A percentile compares a stretch with the other conserved stretches of the same genome.
Evolutionary conservation across 2,797 vertebrate genomes (phyloP).

Genomic region (Hybognathus amarus): DNA sequence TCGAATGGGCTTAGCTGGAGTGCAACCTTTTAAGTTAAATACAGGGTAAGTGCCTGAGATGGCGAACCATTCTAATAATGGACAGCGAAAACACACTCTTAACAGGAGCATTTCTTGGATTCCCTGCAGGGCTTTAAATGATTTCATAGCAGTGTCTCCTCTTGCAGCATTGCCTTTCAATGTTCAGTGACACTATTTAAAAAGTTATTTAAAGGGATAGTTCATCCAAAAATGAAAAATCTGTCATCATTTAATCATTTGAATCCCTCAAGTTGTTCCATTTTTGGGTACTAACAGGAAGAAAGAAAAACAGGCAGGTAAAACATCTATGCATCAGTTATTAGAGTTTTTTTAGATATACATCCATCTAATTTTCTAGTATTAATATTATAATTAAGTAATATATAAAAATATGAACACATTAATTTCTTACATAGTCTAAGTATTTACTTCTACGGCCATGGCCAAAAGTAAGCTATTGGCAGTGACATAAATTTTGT

Average conservation of each 20-base stretch:
- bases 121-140: slow-evolving; percentile 36
- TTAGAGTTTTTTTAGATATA: not conserved
- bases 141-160: slow-evolving; percentile 34
- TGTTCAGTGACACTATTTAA: slow-evolving; percentile 33
- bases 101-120: slow-evolving; percentile 63
- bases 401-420: not conserved
- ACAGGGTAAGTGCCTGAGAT: slow-evolving; percentile 63
- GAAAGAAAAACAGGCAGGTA: not conserved
- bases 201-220: not conserved
- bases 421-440: not conserved
- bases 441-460: not conserved
- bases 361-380: not conserved
- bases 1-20: slow-evolving; percentile 73
- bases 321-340: no score
- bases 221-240: not conserved
- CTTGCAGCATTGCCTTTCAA: slow-evolving; percentile 57
- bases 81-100: slow-evolving; percentile 68
- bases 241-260: not conserved
- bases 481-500: not conserved
- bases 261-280: not conserved
- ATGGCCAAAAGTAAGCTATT: not conserved
- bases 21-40: slow-evolving; percentile 75
- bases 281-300: not conserved
- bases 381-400: no score
- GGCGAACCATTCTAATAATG: slow-evolving; percentile 70